Percentiles rank a stretch among this genome's conserved stretches.
Conservation (phyloP, 1,140 invertebrate species). For the Acyrthosiphon pisum region DNA sequence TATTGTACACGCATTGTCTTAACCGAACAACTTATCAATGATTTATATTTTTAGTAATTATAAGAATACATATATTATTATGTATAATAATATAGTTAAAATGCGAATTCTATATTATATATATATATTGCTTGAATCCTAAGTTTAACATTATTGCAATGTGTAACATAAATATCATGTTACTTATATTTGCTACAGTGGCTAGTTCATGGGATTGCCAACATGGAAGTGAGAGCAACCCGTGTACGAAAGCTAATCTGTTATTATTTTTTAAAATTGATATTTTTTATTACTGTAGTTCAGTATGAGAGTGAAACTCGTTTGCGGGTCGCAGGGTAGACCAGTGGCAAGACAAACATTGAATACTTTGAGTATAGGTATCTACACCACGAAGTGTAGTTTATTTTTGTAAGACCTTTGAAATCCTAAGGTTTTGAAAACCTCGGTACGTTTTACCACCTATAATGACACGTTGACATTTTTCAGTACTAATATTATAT, state of each 20-base stretch:
- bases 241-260: background rate
- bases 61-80: background rate
- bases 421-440: background rate
- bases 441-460: background rate
- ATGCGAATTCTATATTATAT: background rate
- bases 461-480: background rate
- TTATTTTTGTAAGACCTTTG: background rate
- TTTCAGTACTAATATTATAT: background rate
- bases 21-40: background rate
- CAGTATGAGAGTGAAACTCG: background rate
- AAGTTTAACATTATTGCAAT: background rate
- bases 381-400: background rate
- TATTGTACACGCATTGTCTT: conserved; percentile 4
- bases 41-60: background rate
- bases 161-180: background rate
- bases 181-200: background rate
- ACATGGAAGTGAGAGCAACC: background rate
- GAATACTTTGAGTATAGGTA: background rate
- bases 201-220: background rate
- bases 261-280: conserved; percentile 5
- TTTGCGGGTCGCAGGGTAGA: background rate
- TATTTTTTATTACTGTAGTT: background rate
- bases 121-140: conserved; percentile 8
- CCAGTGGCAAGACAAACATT: background rate
- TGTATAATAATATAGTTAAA: background rate